A percentile compares a stretch with the other conserved stretches of the same genome.
These are phyloP conservation scores for Siniperca obscura DNA, from an alignment of 2,797 vertebrate genomes.

Conservation along the genomic window DNA sequence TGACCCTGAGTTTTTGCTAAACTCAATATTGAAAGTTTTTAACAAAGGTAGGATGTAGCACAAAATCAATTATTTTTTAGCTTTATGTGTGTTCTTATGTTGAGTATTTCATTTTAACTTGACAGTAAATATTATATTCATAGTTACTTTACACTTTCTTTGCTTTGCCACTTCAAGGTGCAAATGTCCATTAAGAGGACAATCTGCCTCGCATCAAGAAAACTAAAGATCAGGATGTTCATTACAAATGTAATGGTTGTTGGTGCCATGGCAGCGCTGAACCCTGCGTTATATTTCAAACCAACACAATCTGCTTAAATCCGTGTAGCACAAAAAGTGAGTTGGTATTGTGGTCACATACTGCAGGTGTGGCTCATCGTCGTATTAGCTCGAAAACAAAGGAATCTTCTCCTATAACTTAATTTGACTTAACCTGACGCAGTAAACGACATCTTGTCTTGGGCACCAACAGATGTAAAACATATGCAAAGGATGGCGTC, in stretches of 20 bases:
- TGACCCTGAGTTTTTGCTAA: no score
- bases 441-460: background rate
- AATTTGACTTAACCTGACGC: background rate
- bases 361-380: background rate
- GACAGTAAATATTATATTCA: background rate
- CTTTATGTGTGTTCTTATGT: background rate
- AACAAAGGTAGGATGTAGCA: background rate
- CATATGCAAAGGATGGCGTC: background rate
- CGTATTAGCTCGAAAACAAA: background rate
- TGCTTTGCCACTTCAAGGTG: background rate
- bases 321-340: background rate
- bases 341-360: constrained; percentile 5
- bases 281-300: constrained; percentile 11
- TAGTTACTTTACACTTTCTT: background rate
- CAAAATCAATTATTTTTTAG: background rate
- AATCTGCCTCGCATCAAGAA: background rate
- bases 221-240: constrained; percentile 15
- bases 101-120: background rate
- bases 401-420: background rate
- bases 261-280: constrained; percentile 19
- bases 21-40: background rate
- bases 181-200: background rate
- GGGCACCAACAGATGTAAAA: background rate
- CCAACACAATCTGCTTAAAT: constrained; percentile 12
- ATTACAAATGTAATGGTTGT: constrained; percentile 28